Evolutionary conservation across 1,140 invertebrate species (phyloP).

Genomic region (Pemphigus obesinymphae): DNA sequence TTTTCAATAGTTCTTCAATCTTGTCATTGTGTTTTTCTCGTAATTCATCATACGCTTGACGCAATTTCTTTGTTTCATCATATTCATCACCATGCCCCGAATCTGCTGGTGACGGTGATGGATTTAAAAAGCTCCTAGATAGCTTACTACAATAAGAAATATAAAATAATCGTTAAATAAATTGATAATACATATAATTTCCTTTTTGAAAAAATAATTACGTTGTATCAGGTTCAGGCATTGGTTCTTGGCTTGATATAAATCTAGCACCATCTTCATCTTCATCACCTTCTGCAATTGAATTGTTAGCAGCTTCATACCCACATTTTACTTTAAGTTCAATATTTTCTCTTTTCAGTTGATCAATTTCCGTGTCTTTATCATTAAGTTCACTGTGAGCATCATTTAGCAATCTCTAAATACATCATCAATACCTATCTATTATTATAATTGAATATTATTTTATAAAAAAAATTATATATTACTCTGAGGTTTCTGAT

Average conservation of each 20-base stretch:
- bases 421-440: constrained; percentile 43
- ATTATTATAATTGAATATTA: constrained; percentile 21
- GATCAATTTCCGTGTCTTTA: constrained; percentile 73
- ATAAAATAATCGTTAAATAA: neutral
- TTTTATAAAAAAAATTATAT: constrained; percentile 4
- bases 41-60: constrained; percentile 60
- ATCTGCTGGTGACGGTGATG: constrained; percentile 65
- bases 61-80: constrained; percentile 49
- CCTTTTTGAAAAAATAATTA: neutral
- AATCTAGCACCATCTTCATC: constrained; percentile 10
- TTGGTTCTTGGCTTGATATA: neutral
- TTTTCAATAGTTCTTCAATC: constrained; percentile 68
- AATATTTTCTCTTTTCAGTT: constrained; percentile 75
- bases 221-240: constrained; percentile 14
- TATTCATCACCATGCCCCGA: constrained; percentile 81
- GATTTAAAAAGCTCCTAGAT: constrained; percentile 40
- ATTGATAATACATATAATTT: neutral
- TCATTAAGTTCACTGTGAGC: constrained; percentile 70
- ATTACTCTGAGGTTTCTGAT: constrained; percentile 62
- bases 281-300: constrained; percentile 33
- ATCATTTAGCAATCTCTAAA: constrained; percentile 65
- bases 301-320: constrained; percentile 23
- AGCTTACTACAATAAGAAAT: constrained; percentile 20
- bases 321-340: constrained; percentile 70
- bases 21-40: constrained; percentile 74